Percentiles rank a stretch among this genome's conserved stretches.
phyloP scores from a whole-genome alignment of 1,140 invertebrate species.

The Bombus terrestris region DNA sequence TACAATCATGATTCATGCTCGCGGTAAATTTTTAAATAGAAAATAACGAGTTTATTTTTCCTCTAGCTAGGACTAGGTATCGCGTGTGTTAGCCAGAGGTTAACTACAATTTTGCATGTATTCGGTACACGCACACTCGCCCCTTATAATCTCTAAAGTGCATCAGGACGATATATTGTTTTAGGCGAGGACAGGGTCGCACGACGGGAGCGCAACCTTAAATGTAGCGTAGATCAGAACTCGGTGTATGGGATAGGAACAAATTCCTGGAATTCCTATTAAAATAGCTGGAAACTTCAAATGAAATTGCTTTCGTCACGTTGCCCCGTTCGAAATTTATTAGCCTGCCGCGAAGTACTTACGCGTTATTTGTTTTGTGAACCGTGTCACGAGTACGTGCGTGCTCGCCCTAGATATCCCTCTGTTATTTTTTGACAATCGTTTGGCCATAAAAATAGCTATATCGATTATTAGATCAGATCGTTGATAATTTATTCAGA shows the following conservation, averaged over 20 bases:
- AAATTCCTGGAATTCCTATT: slow-evolving; percentile 48
- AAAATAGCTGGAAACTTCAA: slow-evolving; percentile 44
- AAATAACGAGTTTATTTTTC: slow-evolving; percentile 23
- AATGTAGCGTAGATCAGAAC: slow-evolving; percentile 19
- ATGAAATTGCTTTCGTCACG: slow-evolving; percentile 49
- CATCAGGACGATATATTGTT: slow-evolving; percentile 44
- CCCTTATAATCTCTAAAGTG: slow-evolving; percentile 28
- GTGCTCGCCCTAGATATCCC: not conserved
- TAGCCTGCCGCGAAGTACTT: not conserved
- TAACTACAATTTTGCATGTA: slow-evolving; percentile 31
- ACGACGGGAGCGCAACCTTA: slow-evolving; percentile 2
- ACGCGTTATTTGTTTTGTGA: not conserved
- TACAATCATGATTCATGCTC: not conserved
- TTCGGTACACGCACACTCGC: not conserved
- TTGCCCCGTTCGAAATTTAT: slow-evolving; percentile 22
- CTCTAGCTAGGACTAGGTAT: not conserved
- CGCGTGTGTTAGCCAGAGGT: slow-evolving; percentile 14
- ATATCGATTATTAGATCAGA: not conserved
- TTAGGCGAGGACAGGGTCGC: not conserved
- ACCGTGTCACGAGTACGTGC: not conserved
- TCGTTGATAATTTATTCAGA: not conserved
- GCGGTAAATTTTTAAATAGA: slow-evolving; percentile 28
- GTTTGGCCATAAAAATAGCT: no score
- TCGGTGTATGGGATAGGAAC: slow-evolving; percentile 5
- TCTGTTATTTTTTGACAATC: no score